Conservation (phyloP, 2,888 invertebrate species). For the Pandemis corylana region DNA sequence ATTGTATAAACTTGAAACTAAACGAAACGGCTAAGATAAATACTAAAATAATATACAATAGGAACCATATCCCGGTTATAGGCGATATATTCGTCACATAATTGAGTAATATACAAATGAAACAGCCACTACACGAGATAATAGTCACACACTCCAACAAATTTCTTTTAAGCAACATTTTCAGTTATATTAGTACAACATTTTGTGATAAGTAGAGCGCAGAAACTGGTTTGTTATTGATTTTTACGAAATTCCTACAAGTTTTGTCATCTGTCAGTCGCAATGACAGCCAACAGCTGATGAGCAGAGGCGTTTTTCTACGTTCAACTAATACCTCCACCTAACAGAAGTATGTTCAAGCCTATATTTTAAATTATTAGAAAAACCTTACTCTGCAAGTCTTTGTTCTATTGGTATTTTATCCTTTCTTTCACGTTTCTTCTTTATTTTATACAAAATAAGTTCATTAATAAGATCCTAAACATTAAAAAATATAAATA, state of each 20-base stretch:
- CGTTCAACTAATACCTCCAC: no score
- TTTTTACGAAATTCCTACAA: slow-evolving; percentile 29
- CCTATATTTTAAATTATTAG: no score
- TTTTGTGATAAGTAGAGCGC: slow-evolving; percentile 36
- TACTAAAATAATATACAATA: slow-evolving; percentile 68
- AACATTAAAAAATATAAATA: background rate
- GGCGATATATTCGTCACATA: slow-evolving; percentile 75
- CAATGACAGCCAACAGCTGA: slow-evolving; percentile 21
- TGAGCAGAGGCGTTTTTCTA: background rate
- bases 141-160: slow-evolving; percentile 67
- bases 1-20: slow-evolving; percentile 83
- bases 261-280: background rate
- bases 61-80: slow-evolving; percentile 74
- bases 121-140: slow-evolving; percentile 63
- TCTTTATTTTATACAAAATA: background rate
- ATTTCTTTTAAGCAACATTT: slow-evolving; percentile 73
- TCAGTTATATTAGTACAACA: slow-evolving; percentile 41
- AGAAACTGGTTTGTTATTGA: slow-evolving; percentile 42
- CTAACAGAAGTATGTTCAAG: no score
- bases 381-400: no score
- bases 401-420: no score
- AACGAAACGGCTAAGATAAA: slow-evolving; percentile 75
- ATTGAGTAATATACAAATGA: slow-evolving; percentile 66
- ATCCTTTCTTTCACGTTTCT: no score
- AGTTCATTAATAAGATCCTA: background rate